A percentile compares a stretch with the other conserved stretches of the same genome.
These are phyloP conservation scores for Xyliphius kryptos DNA, from an alignment of 2,113 vertebrate genomes.

Conservation along the genomic window DNA sequence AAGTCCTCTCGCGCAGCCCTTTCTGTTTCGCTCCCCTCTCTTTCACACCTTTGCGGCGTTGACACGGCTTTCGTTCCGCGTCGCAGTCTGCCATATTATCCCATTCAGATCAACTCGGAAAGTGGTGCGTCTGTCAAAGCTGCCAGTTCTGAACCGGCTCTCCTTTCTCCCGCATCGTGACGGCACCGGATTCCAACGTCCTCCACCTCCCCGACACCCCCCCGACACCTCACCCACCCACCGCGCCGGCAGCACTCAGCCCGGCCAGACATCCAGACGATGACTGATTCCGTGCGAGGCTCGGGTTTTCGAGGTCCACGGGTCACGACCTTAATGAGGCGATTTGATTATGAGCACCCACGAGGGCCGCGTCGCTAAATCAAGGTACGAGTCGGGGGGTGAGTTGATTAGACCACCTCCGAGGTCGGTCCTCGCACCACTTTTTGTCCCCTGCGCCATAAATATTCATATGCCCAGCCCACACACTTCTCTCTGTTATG, in stretches of 20 bases:
- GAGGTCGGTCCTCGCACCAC: slow-evolving; percentile 64
- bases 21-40: not conserved
- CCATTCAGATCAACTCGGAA: slow-evolving; percentile 21
- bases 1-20: not conserved
- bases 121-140: not conserved
- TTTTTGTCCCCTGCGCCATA: slow-evolving; percentile 54
- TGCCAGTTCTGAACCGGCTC: not conserved
- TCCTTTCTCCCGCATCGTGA: not conserved
- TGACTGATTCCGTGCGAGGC: too few species aligned
- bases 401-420: slow-evolving; percentile 58
- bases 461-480: slow-evolving; percentile 67
- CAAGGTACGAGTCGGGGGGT: slow-evolving; percentile 44
- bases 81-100: not conserved
- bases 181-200: slow-evolving; percentile 33
- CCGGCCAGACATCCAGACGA: too few species aligned
- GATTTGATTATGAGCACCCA: slow-evolving; percentile 66
- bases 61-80: slow-evolving; percentile 1
- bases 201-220: too few species aligned
- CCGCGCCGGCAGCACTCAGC: too few species aligned
- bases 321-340: slow-evolving; percentile 59
- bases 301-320: slow-evolving; percentile 45
- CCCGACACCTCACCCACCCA: too few species aligned
- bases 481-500: slow-evolving; percentile 33
- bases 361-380: slow-evolving; percentile 57
- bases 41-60: slow-evolving; percentile 5